phyloP scores from a whole-genome alignment of 2,888 invertebrate genomes.

The Cotesia congregata region DNA sequence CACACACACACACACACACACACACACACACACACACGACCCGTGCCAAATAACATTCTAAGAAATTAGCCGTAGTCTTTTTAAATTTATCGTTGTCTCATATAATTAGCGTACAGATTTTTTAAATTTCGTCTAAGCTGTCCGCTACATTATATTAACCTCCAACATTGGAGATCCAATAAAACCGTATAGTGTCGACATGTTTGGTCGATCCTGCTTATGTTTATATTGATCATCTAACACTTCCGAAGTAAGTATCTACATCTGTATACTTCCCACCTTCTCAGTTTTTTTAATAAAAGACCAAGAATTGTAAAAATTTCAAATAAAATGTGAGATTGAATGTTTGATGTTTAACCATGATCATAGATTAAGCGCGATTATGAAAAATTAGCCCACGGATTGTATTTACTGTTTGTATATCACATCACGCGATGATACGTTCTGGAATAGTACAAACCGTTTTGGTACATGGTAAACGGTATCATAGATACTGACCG shows the following conservation, averaged over 20 bases:
- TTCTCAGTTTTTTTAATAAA: background rate
- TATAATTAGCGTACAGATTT: constrained; percentile 43
- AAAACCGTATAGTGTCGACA: background rate
- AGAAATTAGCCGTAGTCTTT: constrained; percentile 47
- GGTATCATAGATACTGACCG: background rate
- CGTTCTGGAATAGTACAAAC: constrained; percentile 2
- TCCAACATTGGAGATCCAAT: background rate
- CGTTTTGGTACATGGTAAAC: background rate
- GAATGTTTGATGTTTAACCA: no score
- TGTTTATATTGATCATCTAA: constrained; percentile 17
- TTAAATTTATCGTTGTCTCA: constrained; percentile 44
- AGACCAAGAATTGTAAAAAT: no score
- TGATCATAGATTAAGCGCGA: background rate
- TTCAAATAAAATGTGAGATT: no score
- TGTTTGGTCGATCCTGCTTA: constrained; percentile 4
- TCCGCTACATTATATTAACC: background rate
- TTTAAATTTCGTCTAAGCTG: background rate
- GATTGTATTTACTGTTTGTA: background rate
- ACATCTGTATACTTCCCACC: background rate
- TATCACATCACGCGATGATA: constrained; percentile 17
- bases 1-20: constrained; percentile 19
- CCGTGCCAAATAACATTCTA: constrained; percentile 58
- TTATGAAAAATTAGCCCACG: constrained; percentile 6
- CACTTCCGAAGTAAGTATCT: background rate
- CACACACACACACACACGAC: background rate